phyloP scores from a whole-genome alignment of 2,113 vertebrate genomes.

The Caloenas nicobarica region DNA sequence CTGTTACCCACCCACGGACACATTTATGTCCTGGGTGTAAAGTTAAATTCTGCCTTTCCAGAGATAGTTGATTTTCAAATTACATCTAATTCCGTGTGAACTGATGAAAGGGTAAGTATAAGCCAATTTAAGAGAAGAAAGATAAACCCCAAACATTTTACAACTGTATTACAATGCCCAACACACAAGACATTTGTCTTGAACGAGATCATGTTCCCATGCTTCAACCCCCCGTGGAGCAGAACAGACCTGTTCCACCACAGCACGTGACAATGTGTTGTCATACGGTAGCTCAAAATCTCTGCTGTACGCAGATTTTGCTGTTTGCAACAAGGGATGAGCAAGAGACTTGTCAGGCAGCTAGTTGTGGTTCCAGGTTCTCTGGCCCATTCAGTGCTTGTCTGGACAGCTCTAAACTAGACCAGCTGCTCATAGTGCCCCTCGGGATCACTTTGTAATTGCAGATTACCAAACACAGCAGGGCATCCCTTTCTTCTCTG shows the following conservation, averaged over 20 bases:
- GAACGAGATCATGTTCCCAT: background rate
- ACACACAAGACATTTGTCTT: background rate
- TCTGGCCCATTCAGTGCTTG: constrained; percentile 11
- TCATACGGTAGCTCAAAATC: background rate
- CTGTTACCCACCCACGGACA: background rate
- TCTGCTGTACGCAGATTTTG: background rate
- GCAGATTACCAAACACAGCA: constrained; percentile 11
- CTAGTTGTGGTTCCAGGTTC: constrained; percentile 16
- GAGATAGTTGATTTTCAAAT: background rate
- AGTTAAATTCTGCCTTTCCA: background rate
- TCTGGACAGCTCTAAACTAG: constrained; percentile 28
- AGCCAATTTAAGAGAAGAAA: background rate
- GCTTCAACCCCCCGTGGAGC: background rate
- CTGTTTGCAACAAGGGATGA: background rate
- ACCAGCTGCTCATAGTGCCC: background rate
- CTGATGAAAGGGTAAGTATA: background rate
- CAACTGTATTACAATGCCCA: background rate
- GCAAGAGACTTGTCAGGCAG: background rate
- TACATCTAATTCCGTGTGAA: background rate
- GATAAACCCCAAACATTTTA: background rate
- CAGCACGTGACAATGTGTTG: background rate
- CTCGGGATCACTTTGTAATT: constrained; percentile 1
- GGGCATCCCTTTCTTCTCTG: constrained; percentile 6
- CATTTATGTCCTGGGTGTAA: background rate
- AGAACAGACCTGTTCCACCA: background rate